phyloP scores from a whole-genome alignment of 2,888 invertebrate species.

The Alviniconcha strummeri region DNA sequence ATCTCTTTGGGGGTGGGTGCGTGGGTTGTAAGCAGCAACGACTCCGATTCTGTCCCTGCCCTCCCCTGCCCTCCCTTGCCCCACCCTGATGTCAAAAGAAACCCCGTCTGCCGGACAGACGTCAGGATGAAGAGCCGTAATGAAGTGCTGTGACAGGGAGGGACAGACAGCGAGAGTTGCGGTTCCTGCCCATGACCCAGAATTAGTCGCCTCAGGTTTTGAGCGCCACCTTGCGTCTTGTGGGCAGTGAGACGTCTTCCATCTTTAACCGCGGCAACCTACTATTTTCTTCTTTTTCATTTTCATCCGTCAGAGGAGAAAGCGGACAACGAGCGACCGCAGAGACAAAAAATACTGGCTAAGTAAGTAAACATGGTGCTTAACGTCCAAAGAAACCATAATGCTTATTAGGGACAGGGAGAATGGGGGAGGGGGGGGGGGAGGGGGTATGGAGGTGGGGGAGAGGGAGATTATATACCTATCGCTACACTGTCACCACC shows the following conservation, averaged over 20 bases:
- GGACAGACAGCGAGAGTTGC: slow-evolving; percentile 5
- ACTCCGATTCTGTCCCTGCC: slow-evolving; percentile 4
- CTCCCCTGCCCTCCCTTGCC: neutral
- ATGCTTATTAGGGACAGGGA: no score
- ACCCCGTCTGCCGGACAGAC: neutral
- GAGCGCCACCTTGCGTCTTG: neutral
- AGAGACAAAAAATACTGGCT: no score
- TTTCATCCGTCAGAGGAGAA: no score
- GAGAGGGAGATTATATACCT: no score
- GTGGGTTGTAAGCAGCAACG: neutral
- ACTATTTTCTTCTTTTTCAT: no score
- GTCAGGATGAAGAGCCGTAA: slow-evolving; percentile 6
- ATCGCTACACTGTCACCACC: no score
- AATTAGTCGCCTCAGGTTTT: slow-evolving; percentile 7
- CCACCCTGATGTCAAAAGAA: neutral
- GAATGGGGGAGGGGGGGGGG: no score
- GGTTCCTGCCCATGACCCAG: neutral
- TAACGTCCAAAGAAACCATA: no score
- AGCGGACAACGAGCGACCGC: no score
- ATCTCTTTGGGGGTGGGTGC: neutral
- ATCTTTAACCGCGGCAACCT: no score
- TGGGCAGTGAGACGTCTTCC: neutral
- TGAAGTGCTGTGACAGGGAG: slow-evolving; percentile 16
- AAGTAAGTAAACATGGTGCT: no score
- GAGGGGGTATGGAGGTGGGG: no score